Evolutionary conservation across 1,140 invertebrate genomes (phyloP).

Genomic region (Sitodiplosis mosellana): DNA sequence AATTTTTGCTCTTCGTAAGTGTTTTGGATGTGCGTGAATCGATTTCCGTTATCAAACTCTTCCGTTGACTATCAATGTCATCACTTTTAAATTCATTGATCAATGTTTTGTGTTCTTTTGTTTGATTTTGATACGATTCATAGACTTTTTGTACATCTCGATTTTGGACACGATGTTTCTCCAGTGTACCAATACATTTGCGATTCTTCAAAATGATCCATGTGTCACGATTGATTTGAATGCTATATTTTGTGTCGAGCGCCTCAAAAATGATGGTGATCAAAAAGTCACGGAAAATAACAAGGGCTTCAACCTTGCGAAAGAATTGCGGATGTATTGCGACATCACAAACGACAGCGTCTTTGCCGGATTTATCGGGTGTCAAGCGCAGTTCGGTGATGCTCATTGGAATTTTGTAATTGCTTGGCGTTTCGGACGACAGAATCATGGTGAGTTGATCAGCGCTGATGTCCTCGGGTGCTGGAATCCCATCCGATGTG

Average conservation of each 20-base stretch:
- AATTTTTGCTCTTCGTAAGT: slow-evolving; percentile 11
- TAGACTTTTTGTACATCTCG: slow-evolving; percentile 30
- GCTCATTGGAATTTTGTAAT: too few species aligned
- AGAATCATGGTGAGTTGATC: slow-evolving; percentile 53
- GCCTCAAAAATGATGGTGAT: slow-evolving; percentile 55
- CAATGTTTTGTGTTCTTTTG: slow-evolving; percentile 21
- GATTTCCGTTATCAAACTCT: neutral
- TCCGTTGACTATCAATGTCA: slow-evolving; percentile 3
- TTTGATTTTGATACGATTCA: slow-evolving; percentile 15
- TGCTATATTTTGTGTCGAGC: slow-evolving; percentile 50
- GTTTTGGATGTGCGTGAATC: slow-evolving; percentile 22
- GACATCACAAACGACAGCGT: slow-evolving; percentile 54
- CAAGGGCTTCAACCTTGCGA: slow-evolving; percentile 41
- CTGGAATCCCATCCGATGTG: slow-evolving; percentile 33
- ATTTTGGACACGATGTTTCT: slow-evolving; percentile 50
- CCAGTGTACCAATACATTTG: slow-evolving; percentile 48
- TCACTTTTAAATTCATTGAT: slow-evolving; percentile 31
- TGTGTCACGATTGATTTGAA: slow-evolving; percentile 39
- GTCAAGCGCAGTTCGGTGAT: slow-evolving; percentile 52
- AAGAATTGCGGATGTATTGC: slow-evolving; percentile 57
- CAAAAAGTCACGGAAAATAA: slow-evolving; percentile 56
- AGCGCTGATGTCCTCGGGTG: too few species aligned
- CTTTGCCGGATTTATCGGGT: slow-evolving; percentile 52
- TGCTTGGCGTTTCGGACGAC: too few species aligned
- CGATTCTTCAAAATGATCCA: slow-evolving; percentile 36